These are phyloP conservation scores for Lysandra coridon DNA, from an alignment of 2,888 invertebrate genomes.

Conservation along the genomic window DNA sequence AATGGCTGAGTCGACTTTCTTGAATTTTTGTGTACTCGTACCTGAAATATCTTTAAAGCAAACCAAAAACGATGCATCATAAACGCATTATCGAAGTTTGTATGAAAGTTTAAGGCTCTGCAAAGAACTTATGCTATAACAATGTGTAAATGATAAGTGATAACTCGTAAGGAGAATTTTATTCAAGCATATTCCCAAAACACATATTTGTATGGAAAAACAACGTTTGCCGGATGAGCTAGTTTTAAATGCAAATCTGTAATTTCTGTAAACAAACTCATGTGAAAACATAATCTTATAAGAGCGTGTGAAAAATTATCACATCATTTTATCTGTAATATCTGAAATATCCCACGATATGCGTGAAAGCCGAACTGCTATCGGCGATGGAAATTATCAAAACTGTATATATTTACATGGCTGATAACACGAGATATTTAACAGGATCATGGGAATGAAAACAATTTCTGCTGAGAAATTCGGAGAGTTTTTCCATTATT, in stretches of 20 bases:
- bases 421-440: slow-evolving; percentile 14
- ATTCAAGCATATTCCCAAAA: no score
- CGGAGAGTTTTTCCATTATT: background rate
- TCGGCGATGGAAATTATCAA: background rate
- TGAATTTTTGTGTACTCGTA: no score
- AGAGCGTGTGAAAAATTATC: slow-evolving; percentile 2
- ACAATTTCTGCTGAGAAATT: background rate
- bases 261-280: background rate
- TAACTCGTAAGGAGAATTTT: no score
- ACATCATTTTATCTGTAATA: background rate
- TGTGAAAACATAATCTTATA: background rate
- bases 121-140: no score
- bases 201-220: background rate
- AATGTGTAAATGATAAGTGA: no score
- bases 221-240: background rate
- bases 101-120: no score
- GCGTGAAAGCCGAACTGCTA: slow-evolving; percentile 9
- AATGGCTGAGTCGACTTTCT: no score
- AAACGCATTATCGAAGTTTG: no score
- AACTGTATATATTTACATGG: slow-evolving; percentile 14
- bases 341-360: slow-evolving; percentile 1
- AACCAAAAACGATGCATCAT: no score
- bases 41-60: no score
- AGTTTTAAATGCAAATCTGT: background rate
- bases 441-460: slow-evolving; percentile 14